Conservation (phyloP, 1,140 invertebrate species). For the Orius insidiosus region DNA sequence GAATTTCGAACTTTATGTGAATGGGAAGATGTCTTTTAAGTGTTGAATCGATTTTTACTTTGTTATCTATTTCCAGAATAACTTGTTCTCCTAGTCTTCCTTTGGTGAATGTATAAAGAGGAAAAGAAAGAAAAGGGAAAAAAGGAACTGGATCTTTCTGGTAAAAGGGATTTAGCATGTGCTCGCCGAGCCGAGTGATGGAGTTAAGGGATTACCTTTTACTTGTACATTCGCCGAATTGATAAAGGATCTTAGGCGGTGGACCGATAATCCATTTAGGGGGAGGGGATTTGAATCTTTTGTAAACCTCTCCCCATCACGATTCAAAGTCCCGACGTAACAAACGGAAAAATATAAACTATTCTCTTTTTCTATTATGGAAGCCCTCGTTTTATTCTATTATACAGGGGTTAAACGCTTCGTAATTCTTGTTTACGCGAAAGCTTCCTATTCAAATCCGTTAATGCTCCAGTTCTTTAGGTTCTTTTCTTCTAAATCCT, state of each 20-base stretch:
- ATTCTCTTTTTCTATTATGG: not conserved
- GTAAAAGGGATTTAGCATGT: slow-evolving; percentile 10
- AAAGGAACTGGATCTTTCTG: no score
- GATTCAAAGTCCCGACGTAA: not conserved
- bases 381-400: not conserved
- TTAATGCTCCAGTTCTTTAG: no score
- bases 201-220: slow-evolving; percentile 9
- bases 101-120: no score
- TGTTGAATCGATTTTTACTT: no score
- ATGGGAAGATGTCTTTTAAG: no score
- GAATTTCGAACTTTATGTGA: no score
- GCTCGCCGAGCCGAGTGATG: slow-evolving; percentile 7
- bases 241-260: slow-evolving; percentile 6
- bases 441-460: no score
- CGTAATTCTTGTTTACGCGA: slow-evolving; percentile 10
- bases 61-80: no score
- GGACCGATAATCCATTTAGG: slow-evolving; percentile 9
- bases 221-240: slow-evolving; percentile 2
- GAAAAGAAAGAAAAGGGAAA: no score
- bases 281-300: slow-evolving; percentile 2
- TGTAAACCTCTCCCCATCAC: not conserved
- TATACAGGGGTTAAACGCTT: not conserved
- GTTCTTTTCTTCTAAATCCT: no score
- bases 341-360: slow-evolving; percentile 12
- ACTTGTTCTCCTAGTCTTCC: no score